phyloP scores from a whole-genome alignment of 2,888 invertebrate genomes.

The Chrysodeixis includens region DNA sequence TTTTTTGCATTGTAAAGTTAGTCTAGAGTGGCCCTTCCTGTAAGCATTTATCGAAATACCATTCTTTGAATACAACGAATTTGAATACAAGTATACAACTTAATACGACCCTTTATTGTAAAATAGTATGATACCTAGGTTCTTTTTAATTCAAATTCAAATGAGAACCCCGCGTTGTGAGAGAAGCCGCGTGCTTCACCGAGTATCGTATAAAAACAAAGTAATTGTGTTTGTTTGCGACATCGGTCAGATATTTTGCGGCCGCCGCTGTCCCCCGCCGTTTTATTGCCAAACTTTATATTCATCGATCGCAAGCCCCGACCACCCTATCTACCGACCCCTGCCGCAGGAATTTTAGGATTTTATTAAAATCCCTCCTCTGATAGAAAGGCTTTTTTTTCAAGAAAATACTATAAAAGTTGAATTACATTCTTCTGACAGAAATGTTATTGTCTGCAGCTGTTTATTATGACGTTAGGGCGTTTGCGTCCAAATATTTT shows the following conservation, averaged over 20 bases:
- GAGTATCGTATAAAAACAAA: constrained; percentile 34
- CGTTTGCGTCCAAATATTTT: constrained; percentile 23
- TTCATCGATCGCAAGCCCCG: constrained; percentile 43
- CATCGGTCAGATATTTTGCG: constrained; percentile 38
- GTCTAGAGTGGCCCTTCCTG: too few relatives aligned
- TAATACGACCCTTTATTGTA: too few relatives aligned
- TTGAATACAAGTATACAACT: too few relatives aligned
- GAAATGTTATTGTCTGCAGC: constrained; percentile 40
- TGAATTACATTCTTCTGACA: constrained; percentile 46
- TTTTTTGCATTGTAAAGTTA: too few relatives aligned
- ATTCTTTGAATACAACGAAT: too few relatives aligned
- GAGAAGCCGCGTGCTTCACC: constrained; percentile 7
- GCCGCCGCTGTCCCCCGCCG: constrained; percentile 35
- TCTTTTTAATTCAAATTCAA: neutral
- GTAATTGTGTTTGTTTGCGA: constrained; percentile 46
- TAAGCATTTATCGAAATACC: too few relatives aligned
- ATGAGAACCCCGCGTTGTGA: neutral
- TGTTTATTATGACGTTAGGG: constrained; percentile 33
- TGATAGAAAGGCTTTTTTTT: constrained; percentile 38
- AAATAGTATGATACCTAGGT: neutral
- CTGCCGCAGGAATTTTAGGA: constrained; percentile 42
- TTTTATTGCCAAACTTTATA: constrained; percentile 58
- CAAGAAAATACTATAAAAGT: constrained; percentile 47
- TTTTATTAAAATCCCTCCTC: constrained; percentile 55
- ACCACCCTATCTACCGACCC: constrained; percentile 8